Conservation (phyloP, 2,113 vertebrate species). For the Crocuta crocuta region DNA sequence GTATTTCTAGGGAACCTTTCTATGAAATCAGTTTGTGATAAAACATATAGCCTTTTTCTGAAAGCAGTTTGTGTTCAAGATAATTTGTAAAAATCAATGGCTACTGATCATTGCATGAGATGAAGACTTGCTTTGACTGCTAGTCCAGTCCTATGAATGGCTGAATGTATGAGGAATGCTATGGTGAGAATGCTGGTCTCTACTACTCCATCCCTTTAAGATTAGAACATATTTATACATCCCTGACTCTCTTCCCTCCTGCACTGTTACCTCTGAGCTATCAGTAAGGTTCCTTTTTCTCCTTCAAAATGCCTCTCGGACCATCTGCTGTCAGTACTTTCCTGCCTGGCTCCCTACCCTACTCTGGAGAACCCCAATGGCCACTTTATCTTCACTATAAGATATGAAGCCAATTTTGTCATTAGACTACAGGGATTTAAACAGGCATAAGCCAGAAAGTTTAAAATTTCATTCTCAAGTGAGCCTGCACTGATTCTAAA, state of each 20-base stretch:
- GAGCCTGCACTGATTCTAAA: neutral
- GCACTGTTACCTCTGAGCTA: neutral
- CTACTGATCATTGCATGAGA: neutral
- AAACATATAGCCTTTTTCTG: constrained; percentile 8
- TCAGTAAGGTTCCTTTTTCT: neutral
- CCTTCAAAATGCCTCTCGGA: neutral
- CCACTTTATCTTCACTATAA: neutral
- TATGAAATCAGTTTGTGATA: constrained; percentile 23
- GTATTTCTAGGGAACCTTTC: neutral
- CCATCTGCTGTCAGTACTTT: neutral
- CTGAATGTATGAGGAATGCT: neutral
- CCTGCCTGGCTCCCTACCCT: neutral
- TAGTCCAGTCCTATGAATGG: neutral
- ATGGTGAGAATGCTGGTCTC: neutral
- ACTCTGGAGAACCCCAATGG: neutral
- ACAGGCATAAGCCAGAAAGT: neutral
- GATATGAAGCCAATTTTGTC: neutral
- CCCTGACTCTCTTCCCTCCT: neutral
- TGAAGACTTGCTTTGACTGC: neutral
- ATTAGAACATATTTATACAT: neutral
- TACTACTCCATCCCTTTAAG: neutral
- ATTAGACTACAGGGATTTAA: neutral
- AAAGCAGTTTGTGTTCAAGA: constrained; percentile 51
- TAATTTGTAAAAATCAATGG: neutral
- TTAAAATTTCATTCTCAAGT: neutral